These are phyloP conservation scores for Leucoraja ocellata DNA, from an alignment of 2,797 vertebrate genomes.

Conservation along the genomic window DNA sequence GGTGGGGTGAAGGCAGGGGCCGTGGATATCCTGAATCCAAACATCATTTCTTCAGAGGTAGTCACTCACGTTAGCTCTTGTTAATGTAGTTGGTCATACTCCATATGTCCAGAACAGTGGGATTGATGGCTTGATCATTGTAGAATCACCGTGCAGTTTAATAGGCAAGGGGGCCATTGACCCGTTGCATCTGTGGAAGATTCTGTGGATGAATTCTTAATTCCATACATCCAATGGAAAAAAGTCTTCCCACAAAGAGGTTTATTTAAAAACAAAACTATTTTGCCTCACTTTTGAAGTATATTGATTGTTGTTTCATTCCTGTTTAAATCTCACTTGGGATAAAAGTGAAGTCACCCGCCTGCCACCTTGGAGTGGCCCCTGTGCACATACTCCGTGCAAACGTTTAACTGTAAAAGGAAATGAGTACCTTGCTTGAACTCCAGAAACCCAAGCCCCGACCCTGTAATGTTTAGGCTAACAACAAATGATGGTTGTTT, in stretches of 20 bases:
- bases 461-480: neutral
- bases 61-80: neutral
- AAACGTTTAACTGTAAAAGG: neutral
- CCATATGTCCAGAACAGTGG: neutral
- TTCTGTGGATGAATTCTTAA: neutral
- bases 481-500: neutral
- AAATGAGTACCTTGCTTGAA: neutral
- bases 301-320: neutral
- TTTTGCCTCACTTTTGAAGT: neutral
- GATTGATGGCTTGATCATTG: neutral
- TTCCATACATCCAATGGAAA: neutral
- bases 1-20: neutral
- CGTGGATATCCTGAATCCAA: neutral
- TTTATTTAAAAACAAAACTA: neutral
- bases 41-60: neutral
- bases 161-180: neutral
- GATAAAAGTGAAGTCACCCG: neutral
- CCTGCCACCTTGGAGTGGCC: neutral
- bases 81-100: neutral
- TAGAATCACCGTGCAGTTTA: neutral
- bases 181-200: neutral
- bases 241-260: neutral
- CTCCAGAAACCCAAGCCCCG: neutral
- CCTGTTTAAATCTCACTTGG: neutral
- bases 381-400: neutral